Evolutionary conservation across 2,797 vertebrate genomes (phyloP), one percentile per base, ranked within the genome.

Genomic region (Galagoides demidoff): DNA sequence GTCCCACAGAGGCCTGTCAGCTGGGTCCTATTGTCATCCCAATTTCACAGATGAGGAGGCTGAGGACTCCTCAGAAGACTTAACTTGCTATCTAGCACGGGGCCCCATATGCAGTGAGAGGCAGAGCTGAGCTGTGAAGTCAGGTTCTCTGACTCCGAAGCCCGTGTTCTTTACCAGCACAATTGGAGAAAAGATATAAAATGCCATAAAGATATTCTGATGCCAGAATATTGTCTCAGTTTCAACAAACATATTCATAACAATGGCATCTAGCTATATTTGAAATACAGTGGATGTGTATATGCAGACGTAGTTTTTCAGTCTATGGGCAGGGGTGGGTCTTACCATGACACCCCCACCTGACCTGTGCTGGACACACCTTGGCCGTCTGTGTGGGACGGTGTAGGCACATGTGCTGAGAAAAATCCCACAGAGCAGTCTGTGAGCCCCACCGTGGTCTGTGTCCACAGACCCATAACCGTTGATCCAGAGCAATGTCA

Each of bases 391-490:
- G 29, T 8, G 19, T 49, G 9, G 37, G 20, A 25, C 1, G 16
- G 49, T 0, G 7, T 0, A 0, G 64, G 45, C 5, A 0, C 14
- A 12, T 31, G 0, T 1, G 7, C 13, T 5, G n/a, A 27, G 17
- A 6, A 29, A 34, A 76, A 39, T 39, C 31, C 12, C 31, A 12
- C 55, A 52, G 3, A 59, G 63, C 17, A 27, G 19, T 5, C 84
- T 34, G 43, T 0, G 6, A 45, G 39, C 9, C 22, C 10, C 13
- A 2, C 85, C 23, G 3, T 39, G 34, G 39, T 29, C 76, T 22
- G 10, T 49, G 8, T 71, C 71, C 7, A 0, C 31, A 70, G 82
- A 34, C 2, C 1, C 3, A 74, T 70, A 81, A 2, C 22, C 5
- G 1, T 7, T 7, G 6, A 25, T 7, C 19, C 49, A 68, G 78